Percentiles rank a stretch among this genome's conserved stretches.
phyloP scores from a whole-genome alignment of 2,797 vertebrate species.

The Eospalax fontanierii region DNA sequence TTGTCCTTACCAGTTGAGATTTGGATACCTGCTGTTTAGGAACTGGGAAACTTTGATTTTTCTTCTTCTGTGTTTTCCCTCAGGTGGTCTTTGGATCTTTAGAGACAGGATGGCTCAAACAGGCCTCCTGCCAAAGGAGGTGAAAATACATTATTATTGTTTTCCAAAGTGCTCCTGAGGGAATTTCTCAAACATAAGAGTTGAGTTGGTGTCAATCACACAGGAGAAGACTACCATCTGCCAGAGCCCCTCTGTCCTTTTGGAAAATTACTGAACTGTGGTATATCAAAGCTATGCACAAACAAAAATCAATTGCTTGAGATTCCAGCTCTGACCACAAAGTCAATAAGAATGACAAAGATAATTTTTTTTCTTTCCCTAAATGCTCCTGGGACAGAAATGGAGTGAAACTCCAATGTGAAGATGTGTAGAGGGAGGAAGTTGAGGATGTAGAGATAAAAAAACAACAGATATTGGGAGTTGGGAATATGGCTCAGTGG shows the following conservation, averaged over 20 bases:
- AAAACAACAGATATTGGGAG: background rate
- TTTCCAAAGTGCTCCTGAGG: constrained; percentile 65
- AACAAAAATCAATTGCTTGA: constrained; percentile 82
- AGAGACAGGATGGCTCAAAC: background rate
- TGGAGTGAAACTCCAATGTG: constrained; percentile 44
- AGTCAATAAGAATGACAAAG: constrained; percentile 84
- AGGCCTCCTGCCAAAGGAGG: constrained; percentile 16
- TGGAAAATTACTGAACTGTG: constrained; percentile 82
- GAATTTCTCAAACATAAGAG: constrained; percentile 66
- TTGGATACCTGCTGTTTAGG: background rate
- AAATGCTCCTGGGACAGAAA: constrained; percentile 74
- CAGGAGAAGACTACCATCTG: constrained; percentile 65
- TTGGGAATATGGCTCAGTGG: background rate
- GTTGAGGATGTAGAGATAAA: background rate
- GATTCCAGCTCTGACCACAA: constrained; percentile 79
- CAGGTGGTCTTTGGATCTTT: background rate
- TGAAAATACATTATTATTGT: constrained; percentile 58
- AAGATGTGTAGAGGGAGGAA: background rate
- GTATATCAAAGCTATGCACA: constrained; percentile 80
- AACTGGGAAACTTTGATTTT: background rate
- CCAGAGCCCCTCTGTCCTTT: constrained; percentile 73
- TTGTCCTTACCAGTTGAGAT: background rate
- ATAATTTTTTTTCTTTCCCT: constrained; percentile 78
- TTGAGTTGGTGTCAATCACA: constrained; percentile 68
- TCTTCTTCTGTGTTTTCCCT: background rate